Conservation (phyloP, 2,797 vertebrate species). For the Triplophysa yarkandensis region DNA sequence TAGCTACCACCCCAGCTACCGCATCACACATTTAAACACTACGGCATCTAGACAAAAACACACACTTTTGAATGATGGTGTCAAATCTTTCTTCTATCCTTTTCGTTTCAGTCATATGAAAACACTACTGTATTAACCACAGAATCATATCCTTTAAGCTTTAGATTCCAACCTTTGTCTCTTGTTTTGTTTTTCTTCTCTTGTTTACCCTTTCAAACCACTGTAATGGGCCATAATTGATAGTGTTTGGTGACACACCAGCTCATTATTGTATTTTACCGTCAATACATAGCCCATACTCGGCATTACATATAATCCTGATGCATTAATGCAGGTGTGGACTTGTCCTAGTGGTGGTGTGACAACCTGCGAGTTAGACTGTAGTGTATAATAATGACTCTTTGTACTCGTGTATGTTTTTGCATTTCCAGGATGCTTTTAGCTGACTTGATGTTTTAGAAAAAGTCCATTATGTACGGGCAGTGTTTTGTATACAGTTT, state of each 20-base stretch:
- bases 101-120: background rate
- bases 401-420: constrained; percentile 48
- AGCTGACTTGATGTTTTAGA: constrained; percentile 50
- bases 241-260: constrained; percentile 24
- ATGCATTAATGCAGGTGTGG: constrained; percentile 33
- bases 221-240: constrained; percentile 41
- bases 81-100: background rate
- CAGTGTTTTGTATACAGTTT: background rate
- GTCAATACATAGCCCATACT: constrained; percentile 32
- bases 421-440: constrained; percentile 48
- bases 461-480: constrained; percentile 24
- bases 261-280: constrained; percentile 38
- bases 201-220: constrained; percentile 24
- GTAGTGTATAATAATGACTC: constrained; percentile 35
- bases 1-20: background rate
- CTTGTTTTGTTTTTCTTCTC: constrained; percentile 12
- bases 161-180: constrained; percentile 11
- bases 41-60: background rate
- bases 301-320: constrained; percentile 26
- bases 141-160: background rate
- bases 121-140: background rate
- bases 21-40: background rate
- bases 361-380: constrained; percentile 33
- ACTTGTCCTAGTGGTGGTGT: constrained; percentile 44
- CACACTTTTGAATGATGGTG: background rate